Conservation (phyloP, 2,113 vertebrate genomes). For the Glareola pratincola region DNA sequence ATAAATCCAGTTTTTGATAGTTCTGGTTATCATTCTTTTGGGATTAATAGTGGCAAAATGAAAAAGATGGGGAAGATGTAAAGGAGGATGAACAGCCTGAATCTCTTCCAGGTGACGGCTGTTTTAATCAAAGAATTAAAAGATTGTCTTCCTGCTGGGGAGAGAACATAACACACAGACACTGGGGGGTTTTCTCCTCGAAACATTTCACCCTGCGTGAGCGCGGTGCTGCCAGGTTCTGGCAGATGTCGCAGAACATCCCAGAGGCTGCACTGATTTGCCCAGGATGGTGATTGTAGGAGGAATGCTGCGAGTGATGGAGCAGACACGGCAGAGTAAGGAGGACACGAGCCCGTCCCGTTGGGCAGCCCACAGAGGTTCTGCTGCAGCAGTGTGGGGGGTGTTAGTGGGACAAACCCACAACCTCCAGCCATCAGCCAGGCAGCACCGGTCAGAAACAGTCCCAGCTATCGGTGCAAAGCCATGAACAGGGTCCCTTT, state of each 20-base stretch:
- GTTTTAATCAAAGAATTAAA: constrained; percentile 8
- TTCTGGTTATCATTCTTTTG: neutral
- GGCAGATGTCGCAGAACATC: neutral
- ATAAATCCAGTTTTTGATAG: neutral
- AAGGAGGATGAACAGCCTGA: neutral
- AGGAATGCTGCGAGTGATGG: neutral
- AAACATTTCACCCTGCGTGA: neutral
- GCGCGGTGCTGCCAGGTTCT: neutral
- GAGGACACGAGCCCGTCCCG: neutral
- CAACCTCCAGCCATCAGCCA: neutral
- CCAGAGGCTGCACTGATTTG: neutral
- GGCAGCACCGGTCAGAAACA: rapidly evolving
- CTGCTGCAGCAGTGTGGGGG: neutral
- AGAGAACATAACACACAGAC: neutral
- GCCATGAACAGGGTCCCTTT: neutral
- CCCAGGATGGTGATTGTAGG: neutral
- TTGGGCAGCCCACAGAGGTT: neutral
- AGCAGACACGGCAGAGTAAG: neutral
- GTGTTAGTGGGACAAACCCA: neutral
- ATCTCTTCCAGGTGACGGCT: neutral
- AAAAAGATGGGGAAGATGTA: neutral
- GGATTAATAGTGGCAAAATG: neutral
- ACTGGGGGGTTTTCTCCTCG: neutral
- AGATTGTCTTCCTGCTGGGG: neutral
- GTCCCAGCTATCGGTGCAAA: rapidly evolving